Evolutionary conservation across 2,888 invertebrate species (phyloP).

Genomic region (Pyrrhosoma nymphula): DNA sequence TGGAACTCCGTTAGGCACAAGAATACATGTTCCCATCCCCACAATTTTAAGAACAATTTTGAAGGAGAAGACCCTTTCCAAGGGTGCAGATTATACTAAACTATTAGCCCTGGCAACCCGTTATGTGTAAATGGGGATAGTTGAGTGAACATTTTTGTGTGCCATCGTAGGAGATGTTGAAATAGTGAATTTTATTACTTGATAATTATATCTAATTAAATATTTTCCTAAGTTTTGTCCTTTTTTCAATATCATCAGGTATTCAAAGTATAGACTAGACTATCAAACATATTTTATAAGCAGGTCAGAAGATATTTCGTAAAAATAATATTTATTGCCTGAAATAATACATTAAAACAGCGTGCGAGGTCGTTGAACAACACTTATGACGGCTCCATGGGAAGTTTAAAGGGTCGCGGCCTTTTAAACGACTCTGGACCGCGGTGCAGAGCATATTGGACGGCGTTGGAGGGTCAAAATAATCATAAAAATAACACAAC

Average conservation of each 20-base stretch:
- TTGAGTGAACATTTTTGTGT: background rate
- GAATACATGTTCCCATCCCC: constrained; percentile 97
- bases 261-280: no score
- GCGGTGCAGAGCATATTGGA: no score
- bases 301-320: no score
- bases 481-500: no score
- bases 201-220: background rate
- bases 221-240: background rate
- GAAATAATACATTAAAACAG: no score
- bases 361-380: no score
- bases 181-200: background rate
- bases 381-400: no score
- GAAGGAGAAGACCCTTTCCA: constrained; percentile 88
- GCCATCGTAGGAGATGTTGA: background rate
- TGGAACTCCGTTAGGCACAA: constrained; percentile 95
- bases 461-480: no score
- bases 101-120: constrained; percentile 92
- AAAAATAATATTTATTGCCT: no score
- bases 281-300: no score
- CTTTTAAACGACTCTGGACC: no score
- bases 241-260: background rate
- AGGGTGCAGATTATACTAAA: constrained; percentile 95
- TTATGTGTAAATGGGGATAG: constrained; percentile 84
- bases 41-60: constrained; percentile 91
- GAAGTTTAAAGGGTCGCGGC: no score